phyloP scores from a whole-genome alignment of 1,140 invertebrate species.

The Pteromalus puparum region DNA sequence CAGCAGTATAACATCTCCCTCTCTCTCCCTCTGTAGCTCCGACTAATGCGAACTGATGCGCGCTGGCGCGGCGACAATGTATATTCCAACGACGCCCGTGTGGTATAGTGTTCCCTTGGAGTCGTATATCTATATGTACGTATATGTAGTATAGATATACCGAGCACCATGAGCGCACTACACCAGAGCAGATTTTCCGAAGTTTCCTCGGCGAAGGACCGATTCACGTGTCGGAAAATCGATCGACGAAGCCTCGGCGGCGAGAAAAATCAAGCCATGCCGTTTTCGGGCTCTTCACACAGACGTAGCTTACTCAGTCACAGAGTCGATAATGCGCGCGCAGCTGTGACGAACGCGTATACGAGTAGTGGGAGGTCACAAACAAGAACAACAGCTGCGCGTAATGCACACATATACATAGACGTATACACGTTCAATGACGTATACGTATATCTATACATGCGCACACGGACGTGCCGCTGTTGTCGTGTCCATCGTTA shows the following conservation, averaged over 20 bases:
- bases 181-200: background rate
- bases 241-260: background rate
- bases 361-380: background rate
- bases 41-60: constrained; percentile 8
- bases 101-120: constrained; percentile 8
- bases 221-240: background rate
- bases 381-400: background rate
- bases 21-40: background rate
- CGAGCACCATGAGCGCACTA: background rate
- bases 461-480: background rate
- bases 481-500: background rate
- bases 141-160: constrained; percentile 7
- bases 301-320: background rate
- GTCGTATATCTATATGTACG: background rate
- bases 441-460: background rate
- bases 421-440: background rate
- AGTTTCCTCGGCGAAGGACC: background rate
- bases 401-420: background rate
- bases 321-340: background rate
- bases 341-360: background rate
- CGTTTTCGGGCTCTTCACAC: background rate
- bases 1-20: background rate
- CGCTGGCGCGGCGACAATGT: background rate
- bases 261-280: background rate
- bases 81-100: constrained; percentile 21